Base-by-base conservation (phyloP, 2,888 invertebrate genomes). In the Trachelus stipa region DNA sequence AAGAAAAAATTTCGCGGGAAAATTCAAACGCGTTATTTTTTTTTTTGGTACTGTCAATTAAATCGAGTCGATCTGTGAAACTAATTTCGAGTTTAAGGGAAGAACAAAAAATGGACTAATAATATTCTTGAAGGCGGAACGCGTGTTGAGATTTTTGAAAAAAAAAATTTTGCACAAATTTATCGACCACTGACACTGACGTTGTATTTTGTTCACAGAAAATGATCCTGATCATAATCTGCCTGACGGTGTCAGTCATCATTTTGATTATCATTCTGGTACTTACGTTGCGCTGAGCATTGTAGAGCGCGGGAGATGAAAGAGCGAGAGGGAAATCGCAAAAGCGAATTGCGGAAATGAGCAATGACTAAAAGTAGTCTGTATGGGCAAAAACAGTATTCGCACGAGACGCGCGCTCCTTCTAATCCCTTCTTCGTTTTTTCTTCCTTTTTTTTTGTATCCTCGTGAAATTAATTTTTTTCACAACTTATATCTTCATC, bases 151-250 rank as follows among this genome's bases (percentile, higher is more conserved):
- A 77, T 75, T 73, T 56, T 23, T 34, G 12, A 34, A 34, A 40
- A 30, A 15, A 76, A 69, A 73, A 74, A 34, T 78, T 71, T 77
- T 33, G 69, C 69, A 68, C 31, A 15, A 37, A 69, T 31, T 9
- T 73, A 68, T 35, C 71, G 69, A 74, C 69, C 73, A 82, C 82
- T 86, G 79, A 86, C 80, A 77, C 77, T 86, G 78, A 83, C 81
- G 79, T 87, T 89, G 82, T 89, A 82, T 90, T 91, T 88, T 92
- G 90, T 92, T 96, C 94, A 92, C 96, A 96, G 96, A 96, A 96
- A 96, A 95, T 95, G 94, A 95, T 96, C 94, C 94, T 96, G 95
- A 96, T 96, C 94, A 94, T 95, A 92, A 95, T 96, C 94, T 96
- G 96, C 95, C 94, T 96, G 93, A 93, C 94, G 92, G 93, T 96